Conservation (phyloP, 2,797 vertebrate species). For the Anniella stebbinsi region DNA sequence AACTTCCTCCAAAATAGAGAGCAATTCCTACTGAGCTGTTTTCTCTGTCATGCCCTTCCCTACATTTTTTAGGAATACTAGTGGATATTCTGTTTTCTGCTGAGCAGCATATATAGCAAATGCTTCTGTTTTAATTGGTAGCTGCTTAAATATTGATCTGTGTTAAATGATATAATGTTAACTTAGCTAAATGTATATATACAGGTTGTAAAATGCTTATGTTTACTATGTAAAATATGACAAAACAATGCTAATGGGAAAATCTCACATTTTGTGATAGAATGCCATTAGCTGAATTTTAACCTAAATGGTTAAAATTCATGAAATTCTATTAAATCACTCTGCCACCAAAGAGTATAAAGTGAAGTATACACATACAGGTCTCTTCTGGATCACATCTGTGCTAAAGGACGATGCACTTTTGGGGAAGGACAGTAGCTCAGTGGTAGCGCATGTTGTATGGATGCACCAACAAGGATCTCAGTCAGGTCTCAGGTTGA, state of each 20-base stretch:
- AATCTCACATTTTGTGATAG: not conserved
- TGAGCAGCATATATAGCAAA: constrained; percentile 33
- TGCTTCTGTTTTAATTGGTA: constrained; percentile 30
- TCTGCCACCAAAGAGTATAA: not conserved
- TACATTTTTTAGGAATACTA: not conserved
- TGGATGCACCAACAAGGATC: not conserved
- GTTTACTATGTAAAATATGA: not conserved
- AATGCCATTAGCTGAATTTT: not conserved
- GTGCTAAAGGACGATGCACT: not conserved
- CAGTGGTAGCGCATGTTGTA: not conserved
- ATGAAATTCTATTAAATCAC: not conserved
- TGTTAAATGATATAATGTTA: constrained; percentile 13
- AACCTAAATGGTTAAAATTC: not conserved
- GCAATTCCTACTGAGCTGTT: constrained; percentile 40
- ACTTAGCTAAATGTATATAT: not conserved
- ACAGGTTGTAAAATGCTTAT: not conserved
- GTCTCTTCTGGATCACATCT: not conserved
- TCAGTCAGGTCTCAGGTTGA: not conserved
- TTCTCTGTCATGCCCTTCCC: not conserved
- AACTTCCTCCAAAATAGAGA: constrained; percentile 50
- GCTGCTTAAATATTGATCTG: constrained; percentile 14
- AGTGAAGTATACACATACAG: not conserved
- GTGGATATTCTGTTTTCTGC: not conserved
- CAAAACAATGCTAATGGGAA: not conserved
- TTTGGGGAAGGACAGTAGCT: not conserved